Conservation (phyloP, 1,140 invertebrate genomes). For the Manduca sexta region DNA sequence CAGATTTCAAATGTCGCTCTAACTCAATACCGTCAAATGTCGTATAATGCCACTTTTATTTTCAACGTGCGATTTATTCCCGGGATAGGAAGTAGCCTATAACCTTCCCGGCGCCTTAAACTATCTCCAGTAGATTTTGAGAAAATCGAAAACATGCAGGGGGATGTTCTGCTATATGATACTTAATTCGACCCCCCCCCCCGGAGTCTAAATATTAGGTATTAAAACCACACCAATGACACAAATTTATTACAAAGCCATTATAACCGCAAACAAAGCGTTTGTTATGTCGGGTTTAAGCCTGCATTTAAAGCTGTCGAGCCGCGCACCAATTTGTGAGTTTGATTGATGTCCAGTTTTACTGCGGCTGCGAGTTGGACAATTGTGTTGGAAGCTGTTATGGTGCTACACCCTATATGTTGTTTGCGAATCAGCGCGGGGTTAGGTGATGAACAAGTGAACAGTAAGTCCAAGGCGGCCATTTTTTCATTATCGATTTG, state of each 20-base stretch:
- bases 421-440: not conserved
- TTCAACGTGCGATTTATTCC: no score
- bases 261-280: constrained; percentile 6
- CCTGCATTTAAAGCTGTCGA: constrained; percentile 41
- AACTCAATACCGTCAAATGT: no score
- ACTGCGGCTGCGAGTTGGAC: constrained; percentile 22
- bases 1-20: no score
- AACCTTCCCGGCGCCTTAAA: no score
- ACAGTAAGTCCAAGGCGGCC: not conserved
- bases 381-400: constrained; percentile 5
- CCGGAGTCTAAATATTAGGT: not conserved
- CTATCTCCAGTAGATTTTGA: no score
- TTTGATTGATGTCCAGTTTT: constrained; percentile 50
- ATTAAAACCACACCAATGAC: not conserved
- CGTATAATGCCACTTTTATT: no score
- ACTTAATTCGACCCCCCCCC: not conserved
- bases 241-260: not conserved
- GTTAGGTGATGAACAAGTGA: not conserved
- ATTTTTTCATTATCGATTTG: no score
- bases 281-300: constrained; percentile 22
- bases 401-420: constrained; percentile 4
- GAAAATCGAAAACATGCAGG: no score
- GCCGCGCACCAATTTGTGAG: constrained; percentile 43
- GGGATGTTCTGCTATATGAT: no score
- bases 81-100: no score